Percentiles rank a stretch among this genome's conserved stretches.
Evolutionary conservation across 2,888 invertebrate genomes (phyloP).

Genomic region (Melanchra persicariae): DNA sequence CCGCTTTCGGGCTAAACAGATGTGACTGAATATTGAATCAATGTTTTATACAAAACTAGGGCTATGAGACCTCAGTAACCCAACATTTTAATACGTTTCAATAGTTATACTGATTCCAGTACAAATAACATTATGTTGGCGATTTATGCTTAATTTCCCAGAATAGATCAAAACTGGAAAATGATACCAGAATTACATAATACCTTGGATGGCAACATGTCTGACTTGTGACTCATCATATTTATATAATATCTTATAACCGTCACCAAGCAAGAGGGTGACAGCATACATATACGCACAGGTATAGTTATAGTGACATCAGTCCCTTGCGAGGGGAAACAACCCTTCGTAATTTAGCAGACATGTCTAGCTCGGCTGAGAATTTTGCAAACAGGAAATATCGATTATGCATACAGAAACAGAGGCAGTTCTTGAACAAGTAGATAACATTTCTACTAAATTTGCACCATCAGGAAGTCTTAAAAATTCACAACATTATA

Average conservation of each 20-base stretch:
- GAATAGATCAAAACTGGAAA: conserved; percentile 26
- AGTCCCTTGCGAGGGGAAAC: conserved; percentile 24
- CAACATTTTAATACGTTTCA: neutral
- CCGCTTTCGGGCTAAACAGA: neutral
- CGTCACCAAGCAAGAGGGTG: conserved; percentile 9
- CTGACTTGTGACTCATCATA: conserved; percentile 27
- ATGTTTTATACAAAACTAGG: neutral
- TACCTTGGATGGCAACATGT: conserved; percentile 19
- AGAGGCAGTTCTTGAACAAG: neutral
- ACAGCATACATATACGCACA: neutral
- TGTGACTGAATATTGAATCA: neutral
- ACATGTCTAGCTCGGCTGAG: conserved; percentile 16
- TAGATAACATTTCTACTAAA: neutral
- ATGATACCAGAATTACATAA: conserved; percentile 27
- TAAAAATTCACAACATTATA: neutral
- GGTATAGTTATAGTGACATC: conserved; percentile 6
- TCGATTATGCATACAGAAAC: conserved; percentile 29
- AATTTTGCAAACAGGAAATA: conserved; percentile 23
- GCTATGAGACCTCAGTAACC: neutral
- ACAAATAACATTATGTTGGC: neutral
- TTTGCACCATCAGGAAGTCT: neutral
- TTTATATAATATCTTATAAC: conserved; percentile 20
- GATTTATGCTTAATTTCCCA: neutral
- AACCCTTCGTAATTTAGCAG: conserved; percentile 35
- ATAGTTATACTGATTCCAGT: neutral